Evolutionary conservation across 2,113 vertebrate genomes (phyloP).

Genomic region (Phycodurus eques): DNA sequence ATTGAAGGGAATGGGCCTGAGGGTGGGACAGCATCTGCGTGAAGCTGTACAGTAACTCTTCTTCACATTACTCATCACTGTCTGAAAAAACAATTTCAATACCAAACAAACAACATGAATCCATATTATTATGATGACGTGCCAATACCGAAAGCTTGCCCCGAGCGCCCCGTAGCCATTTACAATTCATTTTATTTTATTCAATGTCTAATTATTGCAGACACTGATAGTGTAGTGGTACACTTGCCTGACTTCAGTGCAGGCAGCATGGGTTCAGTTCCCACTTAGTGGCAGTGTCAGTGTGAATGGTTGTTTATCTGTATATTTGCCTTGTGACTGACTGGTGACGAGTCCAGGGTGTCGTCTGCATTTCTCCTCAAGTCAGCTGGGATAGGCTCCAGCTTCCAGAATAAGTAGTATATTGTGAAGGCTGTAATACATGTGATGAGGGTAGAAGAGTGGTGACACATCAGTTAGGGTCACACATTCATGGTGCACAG

Average conservation of each 20-base stretch:
- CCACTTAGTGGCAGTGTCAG: neutral
- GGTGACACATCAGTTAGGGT: neutral
- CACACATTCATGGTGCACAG: neutral
- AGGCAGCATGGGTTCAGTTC: too few relatives aligned
- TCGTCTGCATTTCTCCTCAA: neutral
- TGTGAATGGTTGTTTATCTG: neutral
- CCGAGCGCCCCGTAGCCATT: neutral
- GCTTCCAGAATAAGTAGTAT: neutral
- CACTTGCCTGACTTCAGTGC: too few relatives aligned
- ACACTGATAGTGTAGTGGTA: too few relatives aligned
- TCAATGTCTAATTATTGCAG: too few relatives aligned
- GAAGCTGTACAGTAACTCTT: neutral
- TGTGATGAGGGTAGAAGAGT: too few relatives aligned
- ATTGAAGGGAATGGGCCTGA: slow-evolving; percentile 19
- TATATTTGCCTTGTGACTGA: neutral
- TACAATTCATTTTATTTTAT: too few relatives aligned
- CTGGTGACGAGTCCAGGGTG: neutral
- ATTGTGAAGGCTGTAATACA: neutral
- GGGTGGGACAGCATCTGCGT: slow-evolving; percentile 4
- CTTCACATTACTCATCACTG: neutral
- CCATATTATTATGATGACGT: neutral
- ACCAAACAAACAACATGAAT: slow-evolving; percentile 15
- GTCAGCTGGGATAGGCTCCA: neutral
- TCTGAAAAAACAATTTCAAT: neutral
- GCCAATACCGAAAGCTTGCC: neutral